Conservation (phyloP, 2,113 vertebrate species). For the Strix uralensis region DNA sequence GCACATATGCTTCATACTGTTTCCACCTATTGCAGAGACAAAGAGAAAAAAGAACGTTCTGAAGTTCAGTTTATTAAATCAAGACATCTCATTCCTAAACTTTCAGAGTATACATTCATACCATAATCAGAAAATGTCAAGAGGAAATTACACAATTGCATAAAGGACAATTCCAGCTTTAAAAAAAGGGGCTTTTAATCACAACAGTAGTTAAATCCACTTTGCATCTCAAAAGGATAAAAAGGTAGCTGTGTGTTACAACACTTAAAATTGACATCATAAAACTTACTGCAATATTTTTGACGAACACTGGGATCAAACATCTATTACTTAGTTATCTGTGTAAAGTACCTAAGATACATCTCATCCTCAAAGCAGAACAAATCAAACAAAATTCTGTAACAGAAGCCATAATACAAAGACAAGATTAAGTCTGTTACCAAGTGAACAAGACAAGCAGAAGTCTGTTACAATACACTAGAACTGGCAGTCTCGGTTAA, state of each 20-base stretch:
- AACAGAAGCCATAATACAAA: background rate
- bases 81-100: background rate
- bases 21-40: constrained; percentile 85
- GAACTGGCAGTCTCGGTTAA: background rate
- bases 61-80: background rate
- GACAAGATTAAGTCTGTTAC: background rate
- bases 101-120: background rate
- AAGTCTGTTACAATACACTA: background rate
- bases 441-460: background rate
- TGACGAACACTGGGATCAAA: background rate
- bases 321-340: background rate
- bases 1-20: constrained; percentile 95
- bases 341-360: background rate
- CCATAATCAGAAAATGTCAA: background rate
- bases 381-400: background rate
- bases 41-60: background rate
- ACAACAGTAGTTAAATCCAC: background rate
- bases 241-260: background rate
- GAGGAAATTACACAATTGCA: background rate
- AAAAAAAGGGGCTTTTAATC: background rate
- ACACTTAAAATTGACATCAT: background rate
- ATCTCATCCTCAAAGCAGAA: background rate
- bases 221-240: background rate
- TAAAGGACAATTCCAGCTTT: background rate
- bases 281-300: background rate